Conservation (phyloP, 2,113 vertebrate genomes). For the Mus pahari region DNA sequence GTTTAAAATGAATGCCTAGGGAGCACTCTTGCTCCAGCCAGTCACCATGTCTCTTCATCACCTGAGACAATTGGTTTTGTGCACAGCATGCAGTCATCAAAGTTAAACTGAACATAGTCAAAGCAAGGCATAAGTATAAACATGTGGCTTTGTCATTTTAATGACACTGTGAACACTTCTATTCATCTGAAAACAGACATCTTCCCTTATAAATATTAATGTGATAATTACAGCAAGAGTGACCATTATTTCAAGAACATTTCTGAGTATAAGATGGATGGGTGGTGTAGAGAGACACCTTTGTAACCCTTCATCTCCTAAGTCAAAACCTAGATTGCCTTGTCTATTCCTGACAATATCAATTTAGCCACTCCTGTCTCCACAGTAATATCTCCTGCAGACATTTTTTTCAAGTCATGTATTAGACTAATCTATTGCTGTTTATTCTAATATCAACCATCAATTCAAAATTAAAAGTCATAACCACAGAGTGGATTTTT, state of each 20-base stretch:
- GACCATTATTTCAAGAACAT: not conserved
- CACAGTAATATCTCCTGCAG: not conserved
- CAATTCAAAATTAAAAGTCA: not conserved
- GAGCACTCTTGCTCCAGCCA: not conserved
- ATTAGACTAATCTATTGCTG: not conserved
- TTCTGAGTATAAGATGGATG: not conserved
- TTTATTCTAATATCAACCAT: constrained; percentile 13
- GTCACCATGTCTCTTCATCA: not conserved
- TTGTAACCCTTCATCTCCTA: not conserved
- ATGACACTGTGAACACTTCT: not conserved
- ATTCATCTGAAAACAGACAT: not conserved
- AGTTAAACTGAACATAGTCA: not conserved
- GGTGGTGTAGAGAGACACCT: not conserved
- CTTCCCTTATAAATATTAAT: not conserved
- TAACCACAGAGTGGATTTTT: not conserved
- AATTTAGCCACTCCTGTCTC: not conserved
- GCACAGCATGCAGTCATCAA: not conserved
- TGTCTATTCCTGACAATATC: not conserved
- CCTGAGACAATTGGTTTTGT: not conserved
- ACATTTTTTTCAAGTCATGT: not conserved
- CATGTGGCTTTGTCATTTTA: not conserved
- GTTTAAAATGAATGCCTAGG: not conserved
- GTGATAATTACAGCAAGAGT: not conserved
- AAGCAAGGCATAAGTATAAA: not conserved
- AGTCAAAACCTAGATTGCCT: too few species aligned